Evolutionary conservation across 2,113 vertebrate genomes (phyloP).

Genomic region (Halichoerus grypus): DNA sequence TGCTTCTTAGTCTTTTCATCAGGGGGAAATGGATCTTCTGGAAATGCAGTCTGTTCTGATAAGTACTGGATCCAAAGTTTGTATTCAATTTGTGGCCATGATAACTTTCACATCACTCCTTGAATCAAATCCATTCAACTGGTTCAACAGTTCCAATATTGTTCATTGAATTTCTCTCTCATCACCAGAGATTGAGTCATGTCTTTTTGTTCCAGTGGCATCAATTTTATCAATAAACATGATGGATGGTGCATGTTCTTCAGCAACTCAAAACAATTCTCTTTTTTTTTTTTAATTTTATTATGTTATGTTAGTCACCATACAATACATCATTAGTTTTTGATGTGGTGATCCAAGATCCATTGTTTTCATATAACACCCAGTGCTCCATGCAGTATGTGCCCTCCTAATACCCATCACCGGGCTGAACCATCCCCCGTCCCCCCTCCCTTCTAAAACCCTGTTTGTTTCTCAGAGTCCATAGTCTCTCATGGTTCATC

Average conservation of each 20-base stretch:
- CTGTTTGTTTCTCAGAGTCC: too few species aligned
- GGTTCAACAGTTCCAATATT: slow-evolving; percentile 98
- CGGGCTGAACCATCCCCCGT: too few species aligned
- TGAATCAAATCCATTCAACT: slow-evolving; percentile 97
- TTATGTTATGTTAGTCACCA: too few species aligned
- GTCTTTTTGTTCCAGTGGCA: slow-evolving; percentile 97
- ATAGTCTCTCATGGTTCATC: too few species aligned
- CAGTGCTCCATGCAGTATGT: too few species aligned
- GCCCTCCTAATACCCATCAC: too few species aligned
- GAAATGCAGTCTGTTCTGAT: not conserved
- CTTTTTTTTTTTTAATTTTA: too few species aligned
- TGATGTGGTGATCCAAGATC: too few species aligned
- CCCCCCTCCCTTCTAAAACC: too few species aligned
- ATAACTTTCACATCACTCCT: slow-evolving; percentile 97
- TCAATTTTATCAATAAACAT: slow-evolving; percentile 99
- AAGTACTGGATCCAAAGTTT: not conserved
- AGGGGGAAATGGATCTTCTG: not conserved
- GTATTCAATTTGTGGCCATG: not conserved
- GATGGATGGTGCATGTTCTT: slow-evolving; percentile 97
- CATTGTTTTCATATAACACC: too few species aligned
- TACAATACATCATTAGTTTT: too few species aligned
- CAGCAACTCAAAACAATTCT: slow-evolving; percentile 63
- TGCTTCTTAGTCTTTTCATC: not conserved
- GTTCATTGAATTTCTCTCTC: slow-evolving; percentile 97
- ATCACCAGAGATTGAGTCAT: slow-evolving; percentile 97